Evolutionary conservation across 2,888 invertebrate genomes (phyloP).

Genomic region (Scaptomyza cyrtandrae): DNA sequence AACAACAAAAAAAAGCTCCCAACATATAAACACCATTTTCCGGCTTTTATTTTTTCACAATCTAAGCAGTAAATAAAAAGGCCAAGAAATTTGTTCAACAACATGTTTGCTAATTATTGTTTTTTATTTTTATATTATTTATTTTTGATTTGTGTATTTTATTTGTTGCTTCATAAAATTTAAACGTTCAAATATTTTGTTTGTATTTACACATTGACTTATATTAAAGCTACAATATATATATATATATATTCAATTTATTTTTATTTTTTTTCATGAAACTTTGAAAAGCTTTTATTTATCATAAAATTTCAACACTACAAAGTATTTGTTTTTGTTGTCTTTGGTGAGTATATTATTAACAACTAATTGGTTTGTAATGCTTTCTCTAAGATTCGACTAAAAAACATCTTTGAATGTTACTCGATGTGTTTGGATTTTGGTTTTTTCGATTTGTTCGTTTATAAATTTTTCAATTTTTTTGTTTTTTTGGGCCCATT

Average conservation of each 20-base stretch:
- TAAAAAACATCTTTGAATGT: conserved; percentile 76
- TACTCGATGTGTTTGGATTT: conserved; percentile 70
- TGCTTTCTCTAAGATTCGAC: conserved; percentile 33
- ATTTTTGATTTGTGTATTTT: conserved; percentile 34
- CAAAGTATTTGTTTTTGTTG: conserved; percentile 18
- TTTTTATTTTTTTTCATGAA: conserved; percentile 17
- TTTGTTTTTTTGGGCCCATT: conserved; percentile 66
- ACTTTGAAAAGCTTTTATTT: conserved; percentile 43
- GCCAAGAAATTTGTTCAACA: conserved; percentile 38
- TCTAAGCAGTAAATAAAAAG: conserved; percentile 14
- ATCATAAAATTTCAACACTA: conserved; percentile 63
- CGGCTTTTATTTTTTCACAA: conserved; percentile 37
- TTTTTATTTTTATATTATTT: conserved; percentile 23
- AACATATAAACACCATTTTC: conserved; percentile 49
- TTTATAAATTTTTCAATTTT: conserved; percentile 36
- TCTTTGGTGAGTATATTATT: conserved; percentile 46
- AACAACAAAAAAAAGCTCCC: conserved; percentile 41
- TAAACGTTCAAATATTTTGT: conserved; percentile 72
- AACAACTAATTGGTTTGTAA: conserved; percentile 52
- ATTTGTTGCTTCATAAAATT: conserved; percentile 69
- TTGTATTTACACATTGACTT: conserved; percentile 70
- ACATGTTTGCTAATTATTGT: conserved; percentile 47
- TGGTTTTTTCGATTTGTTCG: conserved; percentile 23
- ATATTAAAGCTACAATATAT: conserved; percentile 53
- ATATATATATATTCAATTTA: conserved; percentile 18